Conservation (phyloP, 1,140 invertebrate species). For the Apis dorsata region DNA sequence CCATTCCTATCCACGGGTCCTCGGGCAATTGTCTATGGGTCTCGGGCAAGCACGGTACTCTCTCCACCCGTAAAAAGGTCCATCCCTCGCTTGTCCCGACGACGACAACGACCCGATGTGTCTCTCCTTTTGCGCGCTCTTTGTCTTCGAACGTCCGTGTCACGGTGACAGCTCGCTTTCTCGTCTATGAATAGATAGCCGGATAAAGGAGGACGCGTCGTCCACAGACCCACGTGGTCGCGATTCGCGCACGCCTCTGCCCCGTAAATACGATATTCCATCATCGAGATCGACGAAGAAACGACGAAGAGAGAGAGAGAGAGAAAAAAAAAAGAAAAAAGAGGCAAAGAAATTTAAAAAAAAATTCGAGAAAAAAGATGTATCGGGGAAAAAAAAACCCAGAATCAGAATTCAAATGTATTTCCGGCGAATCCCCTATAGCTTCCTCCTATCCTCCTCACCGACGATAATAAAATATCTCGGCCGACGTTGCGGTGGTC, state of each 20-base stretch:
- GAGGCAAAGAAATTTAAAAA: no score
- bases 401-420: no score
- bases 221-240: slow-evolving; percentile 53
- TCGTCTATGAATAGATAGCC: slow-evolving; percentile 64
- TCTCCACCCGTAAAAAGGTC: not conserved
- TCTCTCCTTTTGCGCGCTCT: slow-evolving; percentile 28
- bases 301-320: no score
- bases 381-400: no score
- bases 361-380: no score
- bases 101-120: not conserved
- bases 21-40: no score
- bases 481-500: slow-evolving; percentile 61
- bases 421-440: not conserved
- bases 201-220: slow-evolving; percentile 58
- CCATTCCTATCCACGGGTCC: no score
- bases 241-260: slow-evolving; percentile 23
- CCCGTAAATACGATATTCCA: not conserved
- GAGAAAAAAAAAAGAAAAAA: no score
- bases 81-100: not conserved
- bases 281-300: no score
- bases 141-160: slow-evolving; percentile 47
- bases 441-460: not conserved
- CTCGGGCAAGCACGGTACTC: no score
- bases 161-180: slow-evolving; percentile 62
- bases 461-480: slow-evolving; percentile 45